Evolutionary conservation across 2,797 vertebrate genomes (phyloP), one percentile per base, ranked within the genome.

Genomic region (Molossus alvarezi): DNA sequence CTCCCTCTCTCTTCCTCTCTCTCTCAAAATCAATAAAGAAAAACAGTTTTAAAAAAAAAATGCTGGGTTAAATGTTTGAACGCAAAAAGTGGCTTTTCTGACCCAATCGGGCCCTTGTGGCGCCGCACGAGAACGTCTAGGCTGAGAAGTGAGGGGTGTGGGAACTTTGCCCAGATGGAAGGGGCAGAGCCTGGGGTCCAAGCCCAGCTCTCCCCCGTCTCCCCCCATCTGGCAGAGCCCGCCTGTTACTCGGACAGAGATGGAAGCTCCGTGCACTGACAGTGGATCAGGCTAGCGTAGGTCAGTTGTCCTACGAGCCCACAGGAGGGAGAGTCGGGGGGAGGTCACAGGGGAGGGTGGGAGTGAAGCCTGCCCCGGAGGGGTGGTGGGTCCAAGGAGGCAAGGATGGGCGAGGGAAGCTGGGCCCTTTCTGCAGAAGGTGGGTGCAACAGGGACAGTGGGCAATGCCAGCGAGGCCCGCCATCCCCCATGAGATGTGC

Each of bases 91-190:
- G 33, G 18, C 18, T 57, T 86, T 73, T 75, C 60, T 55, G 53
- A n/a, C 21, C 89, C 41, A n/a, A 3, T 25, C 33, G 25, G 25
- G 57, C 13, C 62, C 29, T 67, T 27, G 0, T 20, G 75, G 57
- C 67, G 53, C 48, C 33, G 0, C 1, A 1, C 1, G 10, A 18
- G 48, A 53, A 41, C 18, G 37, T 27, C 67, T 77, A 65, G 45
- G 12, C 53, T 17, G 21, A 17, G 79, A 17, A 20, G 41, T 13
- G 5, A 64, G 60, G 33, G 1, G 3, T 5, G 0, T 1, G 1
- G 37, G n/a, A 55, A 67, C 51, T 5, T 23, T 23, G 41, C 20
- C 67, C 60, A 58, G 51, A 41, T 15, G 72, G n/a, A 62, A 69
- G 77, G n/a, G 18, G 15, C 27, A 55, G 62, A 37, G 20, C 45